A percentile compares a stretch with the other conserved stretches of the same genome.
Conservation (phyloP, 2,797 vertebrate species). For the Adrianichthys oophorus region DNA sequence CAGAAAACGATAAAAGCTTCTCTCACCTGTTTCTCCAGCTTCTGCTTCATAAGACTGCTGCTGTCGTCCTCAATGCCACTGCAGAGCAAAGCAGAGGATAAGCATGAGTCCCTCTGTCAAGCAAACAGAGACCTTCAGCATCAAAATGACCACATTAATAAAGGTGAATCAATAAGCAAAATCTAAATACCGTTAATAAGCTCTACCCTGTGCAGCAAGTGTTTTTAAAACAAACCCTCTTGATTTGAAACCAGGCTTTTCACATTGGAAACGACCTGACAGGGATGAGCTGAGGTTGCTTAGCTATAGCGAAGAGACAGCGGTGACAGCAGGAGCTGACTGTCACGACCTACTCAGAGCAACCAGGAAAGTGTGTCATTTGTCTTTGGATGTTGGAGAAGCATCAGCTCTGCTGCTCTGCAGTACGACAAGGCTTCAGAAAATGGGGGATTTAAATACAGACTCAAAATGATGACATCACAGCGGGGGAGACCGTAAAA, state of each 20-base stretch:
- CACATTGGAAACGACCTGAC: slow-evolving; percentile 34
- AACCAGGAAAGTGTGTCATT: background rate
- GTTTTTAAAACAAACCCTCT: slow-evolving; percentile 28
- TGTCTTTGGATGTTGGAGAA: too few relatives aligned
- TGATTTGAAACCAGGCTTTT: slow-evolving; percentile 33
- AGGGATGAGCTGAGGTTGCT: slow-evolving; percentile 56
- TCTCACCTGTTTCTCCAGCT: slow-evolving; percentile 92
- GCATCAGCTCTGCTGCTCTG: background rate
- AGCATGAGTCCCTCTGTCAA: background rate
- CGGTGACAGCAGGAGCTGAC: slow-evolving; percentile 46
- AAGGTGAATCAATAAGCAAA: background rate
- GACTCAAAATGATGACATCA: too few relatives aligned
- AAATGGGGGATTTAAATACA: too few relatives aligned
- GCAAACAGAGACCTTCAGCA: background rate
- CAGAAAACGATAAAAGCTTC: background rate
- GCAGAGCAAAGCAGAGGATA: slow-evolving; percentile 30
- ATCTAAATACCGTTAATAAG: too few relatives aligned
- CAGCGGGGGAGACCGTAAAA: too few relatives aligned
- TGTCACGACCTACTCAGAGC: slow-evolving; percentile 19
- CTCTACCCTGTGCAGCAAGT: background rate
- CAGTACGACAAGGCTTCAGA: too few relatives aligned
- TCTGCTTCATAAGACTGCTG: slow-evolving; percentile 88
- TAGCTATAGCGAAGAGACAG: slow-evolving; percentile 52
- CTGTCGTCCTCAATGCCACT: slow-evolving; percentile 88
- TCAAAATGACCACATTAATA: background rate